Evolutionary conservation across 2,797 vertebrate genomes (phyloP).

Genomic region (Diceros bicornis): DNA sequence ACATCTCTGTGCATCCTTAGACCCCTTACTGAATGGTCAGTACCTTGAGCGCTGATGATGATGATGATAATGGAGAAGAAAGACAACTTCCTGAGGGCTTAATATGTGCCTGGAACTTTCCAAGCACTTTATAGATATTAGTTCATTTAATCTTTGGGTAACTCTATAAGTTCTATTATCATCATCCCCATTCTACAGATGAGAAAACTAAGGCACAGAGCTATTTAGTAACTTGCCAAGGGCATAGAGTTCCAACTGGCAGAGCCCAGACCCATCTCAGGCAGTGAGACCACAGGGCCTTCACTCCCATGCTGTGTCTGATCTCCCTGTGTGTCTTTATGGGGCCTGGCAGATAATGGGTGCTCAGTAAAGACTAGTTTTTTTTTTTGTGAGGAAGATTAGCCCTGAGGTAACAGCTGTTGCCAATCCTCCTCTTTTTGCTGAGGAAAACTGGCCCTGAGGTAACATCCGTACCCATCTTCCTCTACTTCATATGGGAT

Average conservation of each 20-base stretch:
- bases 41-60: background rate
- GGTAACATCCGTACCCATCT: no score
- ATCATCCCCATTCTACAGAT: background rate
- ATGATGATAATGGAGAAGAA: background rate
- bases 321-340: background rate
- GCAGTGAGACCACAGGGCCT: background rate
- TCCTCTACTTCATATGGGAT: no score
- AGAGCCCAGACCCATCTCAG: background rate
- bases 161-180: background rate
- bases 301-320: background rate
- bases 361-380: background rate
- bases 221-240: background rate
- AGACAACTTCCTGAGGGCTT: background rate
- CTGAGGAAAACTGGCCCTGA: no score
- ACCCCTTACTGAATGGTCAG: background rate
- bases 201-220: conserved; percentile 38
- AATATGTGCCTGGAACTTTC: background rate
- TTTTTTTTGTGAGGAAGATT: no score
- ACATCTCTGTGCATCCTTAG: background rate
- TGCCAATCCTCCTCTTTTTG: no score
- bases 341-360: background rate
- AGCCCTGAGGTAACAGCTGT: no score
- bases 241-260: background rate
- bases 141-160: background rate
- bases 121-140: background rate